Evolutionary conservation across 2,888 invertebrate genomes (phyloP), one percentile per base, ranked within the genome.

Genomic region (Sphecodes monilicornis): DNA sequence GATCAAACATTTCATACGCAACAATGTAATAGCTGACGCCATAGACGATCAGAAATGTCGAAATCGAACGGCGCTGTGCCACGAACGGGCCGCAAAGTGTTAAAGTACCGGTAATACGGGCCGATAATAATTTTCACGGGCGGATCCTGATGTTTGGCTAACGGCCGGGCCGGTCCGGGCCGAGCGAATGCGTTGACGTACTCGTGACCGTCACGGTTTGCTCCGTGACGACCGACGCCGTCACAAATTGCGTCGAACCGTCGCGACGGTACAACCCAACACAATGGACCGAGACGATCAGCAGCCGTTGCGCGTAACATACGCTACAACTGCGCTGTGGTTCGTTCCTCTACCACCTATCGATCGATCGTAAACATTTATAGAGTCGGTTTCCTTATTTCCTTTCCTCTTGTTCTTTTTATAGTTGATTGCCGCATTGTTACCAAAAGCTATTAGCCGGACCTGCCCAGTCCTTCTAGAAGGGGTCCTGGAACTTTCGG

Each of bases 291-390:
- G 29, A 71, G 29, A 11, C 43, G 50, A 39, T 32, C 18, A 50
- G 39, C 39, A 29, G n/a, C 50, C 54, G n/a, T 8, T 5, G 29
- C 16, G n/a, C 50, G 50, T 50, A 50, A 50, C 50, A 50, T 50
- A n/a, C 76, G 77, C 1, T 71, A 18, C 71, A 80, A 77, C 41
- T 22, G 64, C 71, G 32, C 41, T 22, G 64, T 64, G 32, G 57
- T 57, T 57, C 66, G 57, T 76, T 64, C 77, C 76, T 73, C 73
- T 54, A 50, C 71, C 50, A n/a, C 69, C 57, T 66, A 70, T 69
- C 84, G 73, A 13, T 36, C 36, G 60, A 57, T 69, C 82, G 73
- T 82, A 77, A 83, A 84, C 83, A 69, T 77, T 81, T 76, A 70
- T 82, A 36, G 82, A 82, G 72, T 54, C 39, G 32, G 39, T 64